phyloP scores from a whole-genome alignment of 2,888 invertebrate genomes.

The Mesorhabditis sp. region DNA sequence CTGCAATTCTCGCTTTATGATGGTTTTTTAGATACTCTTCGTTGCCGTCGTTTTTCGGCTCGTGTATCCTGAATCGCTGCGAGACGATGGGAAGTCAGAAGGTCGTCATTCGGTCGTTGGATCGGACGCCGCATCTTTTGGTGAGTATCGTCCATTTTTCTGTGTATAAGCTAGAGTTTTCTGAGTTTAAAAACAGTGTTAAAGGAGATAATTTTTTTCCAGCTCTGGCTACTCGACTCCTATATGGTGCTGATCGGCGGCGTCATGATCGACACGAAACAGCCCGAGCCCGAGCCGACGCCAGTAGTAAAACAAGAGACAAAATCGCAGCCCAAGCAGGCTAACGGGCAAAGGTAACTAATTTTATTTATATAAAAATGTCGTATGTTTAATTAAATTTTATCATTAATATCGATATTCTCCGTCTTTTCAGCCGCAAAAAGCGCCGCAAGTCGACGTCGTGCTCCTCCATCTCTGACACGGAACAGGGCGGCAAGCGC shows the following conservation, averaged over 20 bases:
- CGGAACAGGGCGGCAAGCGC: no score
- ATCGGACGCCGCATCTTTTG: constrained; percentile 34
- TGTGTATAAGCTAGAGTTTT: background rate
- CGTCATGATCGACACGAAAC: no score
- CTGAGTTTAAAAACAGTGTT: background rate
- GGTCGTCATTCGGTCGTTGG: constrained; percentile 40
- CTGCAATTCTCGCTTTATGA: background rate
- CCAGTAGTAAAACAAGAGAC: no score
- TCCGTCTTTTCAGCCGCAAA: no score
- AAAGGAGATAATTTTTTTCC: background rate
- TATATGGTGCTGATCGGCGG: constrained; percentile 37
- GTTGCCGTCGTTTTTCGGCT: constrained; percentile 41
- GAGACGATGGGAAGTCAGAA: constrained; percentile 46
- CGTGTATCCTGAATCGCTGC: constrained; percentile 40
- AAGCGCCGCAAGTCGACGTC: no score
- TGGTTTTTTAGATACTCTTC: constrained; percentile 26
- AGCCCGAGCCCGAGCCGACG: no score
- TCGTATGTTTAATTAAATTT: no score
- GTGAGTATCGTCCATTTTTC: constrained; percentile 15
- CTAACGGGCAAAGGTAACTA: no score
- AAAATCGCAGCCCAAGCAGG: no score
- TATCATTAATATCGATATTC: no score
- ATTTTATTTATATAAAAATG: no score
- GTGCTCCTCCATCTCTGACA: no score
- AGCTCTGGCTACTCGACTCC: constrained; percentile 53